Percentiles rank a stretch among this genome's conserved stretches.
Evolutionary conservation across 1,140 invertebrate species (phyloP).

Genomic region (Metaphire vulgaris): DNA sequence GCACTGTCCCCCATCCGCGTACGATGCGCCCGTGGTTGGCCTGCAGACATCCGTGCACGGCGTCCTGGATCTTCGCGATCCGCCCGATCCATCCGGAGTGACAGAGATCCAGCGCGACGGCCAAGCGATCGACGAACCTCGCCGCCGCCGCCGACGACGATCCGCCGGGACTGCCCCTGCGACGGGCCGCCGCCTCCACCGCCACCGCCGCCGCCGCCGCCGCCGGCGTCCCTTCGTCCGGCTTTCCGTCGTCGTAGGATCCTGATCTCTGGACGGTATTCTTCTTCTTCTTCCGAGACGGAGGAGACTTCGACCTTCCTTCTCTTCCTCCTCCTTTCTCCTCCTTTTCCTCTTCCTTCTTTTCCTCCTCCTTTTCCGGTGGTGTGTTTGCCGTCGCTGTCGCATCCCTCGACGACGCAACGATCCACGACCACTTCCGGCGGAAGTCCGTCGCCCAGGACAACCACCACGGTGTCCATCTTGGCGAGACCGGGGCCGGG

Average conservation of each 20-base stretch:
- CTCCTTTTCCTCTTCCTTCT: too few relatives aligned
- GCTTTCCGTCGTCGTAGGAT: too few relatives aligned
- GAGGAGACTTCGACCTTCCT: neutral
- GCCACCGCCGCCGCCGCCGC: too few relatives aligned
- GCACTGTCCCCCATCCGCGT: neutral
- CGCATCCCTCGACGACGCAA: neutral
- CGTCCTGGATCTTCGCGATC: slow-evolving; percentile 15
- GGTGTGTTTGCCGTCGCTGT: neutral
- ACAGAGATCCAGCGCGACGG: neutral
- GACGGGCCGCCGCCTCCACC: neutral
- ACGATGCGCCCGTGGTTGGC: neutral
- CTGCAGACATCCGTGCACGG: slow-evolving; percentile 10
- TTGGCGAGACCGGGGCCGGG: neutral
- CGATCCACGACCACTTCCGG: neutral
- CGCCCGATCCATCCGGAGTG: slow-evolving; percentile 13
- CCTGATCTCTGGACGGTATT: too few relatives aligned
- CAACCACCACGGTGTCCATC: neutral
- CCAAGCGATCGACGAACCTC: neutral
- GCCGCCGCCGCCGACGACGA: too few relatives aligned
- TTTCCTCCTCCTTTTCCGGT: too few relatives aligned
- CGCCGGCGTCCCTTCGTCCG: too few relatives aligned
- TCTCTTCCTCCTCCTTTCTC: too few relatives aligned
- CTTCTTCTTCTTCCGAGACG: neutral
- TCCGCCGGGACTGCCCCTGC: neutral
- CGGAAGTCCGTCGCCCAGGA: neutral